Conservation (phyloP, 2,113 vertebrate species). For the Formicarius rufipectus region DNA sequence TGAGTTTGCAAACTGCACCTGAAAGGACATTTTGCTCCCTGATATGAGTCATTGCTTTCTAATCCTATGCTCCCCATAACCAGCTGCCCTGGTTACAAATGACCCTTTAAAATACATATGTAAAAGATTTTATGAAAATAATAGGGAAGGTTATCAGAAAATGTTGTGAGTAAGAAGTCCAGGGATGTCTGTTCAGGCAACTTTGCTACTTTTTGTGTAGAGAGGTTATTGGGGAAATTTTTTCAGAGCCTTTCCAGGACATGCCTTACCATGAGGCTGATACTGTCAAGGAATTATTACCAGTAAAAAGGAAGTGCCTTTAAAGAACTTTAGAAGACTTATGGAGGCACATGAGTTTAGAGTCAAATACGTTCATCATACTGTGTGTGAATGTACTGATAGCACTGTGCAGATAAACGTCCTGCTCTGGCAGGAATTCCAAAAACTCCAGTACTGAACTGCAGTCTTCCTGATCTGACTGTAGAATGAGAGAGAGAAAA, state of each 20-base stretch:
- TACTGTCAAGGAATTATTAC: background rate
- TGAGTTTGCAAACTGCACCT: constrained; percentile 73
- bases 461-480: background rate
- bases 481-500: background rate
- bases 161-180: background rate
- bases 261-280: background rate
- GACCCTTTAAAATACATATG: background rate
- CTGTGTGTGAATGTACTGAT: background rate
- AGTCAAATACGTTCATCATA: background rate
- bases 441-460: background rate
- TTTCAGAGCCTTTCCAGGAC: background rate
- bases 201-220: background rate
- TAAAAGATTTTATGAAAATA: background rate
- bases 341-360: background rate
- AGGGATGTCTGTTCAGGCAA: background rate
- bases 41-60: background rate
- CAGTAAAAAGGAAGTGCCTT: background rate
- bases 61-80: background rate
- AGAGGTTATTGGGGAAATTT: background rate
- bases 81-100: background rate
- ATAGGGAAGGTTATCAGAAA: background rate
- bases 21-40: constrained; percentile 62
- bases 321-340: background rate
- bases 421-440: background rate
- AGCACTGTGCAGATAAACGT: background rate